These are phyloP conservation scores for Xerus rutilus DNA, from an alignment of 2,797 vertebrate genomes.

Conservation along the genomic window DNA sequence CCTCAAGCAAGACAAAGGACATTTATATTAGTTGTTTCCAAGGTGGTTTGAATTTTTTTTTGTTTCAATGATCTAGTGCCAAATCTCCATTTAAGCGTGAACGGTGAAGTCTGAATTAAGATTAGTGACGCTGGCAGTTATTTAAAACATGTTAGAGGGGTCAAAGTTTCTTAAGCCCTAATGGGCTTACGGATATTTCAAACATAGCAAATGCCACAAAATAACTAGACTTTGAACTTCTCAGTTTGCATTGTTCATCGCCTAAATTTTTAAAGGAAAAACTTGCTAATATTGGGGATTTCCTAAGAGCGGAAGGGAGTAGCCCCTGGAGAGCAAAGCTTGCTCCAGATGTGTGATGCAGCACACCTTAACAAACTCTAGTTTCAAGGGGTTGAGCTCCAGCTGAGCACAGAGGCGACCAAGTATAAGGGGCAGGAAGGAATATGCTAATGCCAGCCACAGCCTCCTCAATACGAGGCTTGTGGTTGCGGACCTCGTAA, in stretches of 20 bases:
- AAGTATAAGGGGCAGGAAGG: too few species aligned
- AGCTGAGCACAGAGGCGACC: not conserved
- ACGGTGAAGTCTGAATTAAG: not conserved
- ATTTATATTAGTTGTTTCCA: not conserved
- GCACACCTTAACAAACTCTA: not conserved
- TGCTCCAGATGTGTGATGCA: not conserved
- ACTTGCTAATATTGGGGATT: not conserved
- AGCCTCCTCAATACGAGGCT: fast-evolving
- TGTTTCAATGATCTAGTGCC: not conserved
- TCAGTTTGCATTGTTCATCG: not conserved
- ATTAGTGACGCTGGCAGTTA: not conserved
- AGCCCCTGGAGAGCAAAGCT: not conserved
- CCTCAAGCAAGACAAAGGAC: not conserved
- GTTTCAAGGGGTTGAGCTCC: not conserved
- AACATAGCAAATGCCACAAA: not conserved
- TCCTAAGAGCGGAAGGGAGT: not conserved
- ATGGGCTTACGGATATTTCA: not conserved
- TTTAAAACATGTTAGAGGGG: not conserved
- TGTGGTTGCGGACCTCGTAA: not conserved
- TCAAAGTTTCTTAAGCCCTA: not conserved
- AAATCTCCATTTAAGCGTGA: not conserved
- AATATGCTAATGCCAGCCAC: not conserved
- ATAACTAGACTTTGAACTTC: not conserved
- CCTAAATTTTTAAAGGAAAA: not conserved
- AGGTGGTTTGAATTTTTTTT: not conserved